Evolutionary conservation across 2,797 vertebrate genomes (phyloP).

Genomic region (Masticophis lateralis): DNA sequence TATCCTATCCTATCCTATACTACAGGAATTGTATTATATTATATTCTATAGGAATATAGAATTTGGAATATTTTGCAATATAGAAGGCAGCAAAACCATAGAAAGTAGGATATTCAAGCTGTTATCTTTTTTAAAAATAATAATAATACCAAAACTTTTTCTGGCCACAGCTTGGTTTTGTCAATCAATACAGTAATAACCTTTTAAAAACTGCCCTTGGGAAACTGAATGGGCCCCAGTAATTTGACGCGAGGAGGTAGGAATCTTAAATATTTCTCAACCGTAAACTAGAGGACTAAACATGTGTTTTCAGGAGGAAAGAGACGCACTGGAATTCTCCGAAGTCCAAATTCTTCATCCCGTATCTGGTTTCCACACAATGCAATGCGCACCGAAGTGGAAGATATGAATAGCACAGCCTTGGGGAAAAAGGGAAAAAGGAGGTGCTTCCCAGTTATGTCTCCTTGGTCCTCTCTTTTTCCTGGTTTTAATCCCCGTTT

Average conservation of each 20-base stretch:
- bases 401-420: background rate
- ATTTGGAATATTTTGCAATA: too few species aligned
- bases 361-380: background rate
- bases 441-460: background rate
- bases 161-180: background rate
- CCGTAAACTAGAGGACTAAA: background rate
- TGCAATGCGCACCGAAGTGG: background rate
- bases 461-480: too few species aligned
- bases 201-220: background rate
- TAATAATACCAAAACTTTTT: too few species aligned
- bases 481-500: background rate
- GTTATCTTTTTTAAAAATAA: too few species aligned
- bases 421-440: background rate
- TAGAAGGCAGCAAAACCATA: too few species aligned
- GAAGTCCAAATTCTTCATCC: background rate
- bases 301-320: slow-evolving; percentile 1
- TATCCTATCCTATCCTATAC: too few species aligned
- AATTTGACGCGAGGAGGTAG: background rate
- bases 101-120: background rate
- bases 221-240: background rate
- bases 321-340: background rate
- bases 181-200: background rate
- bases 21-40: too few species aligned
- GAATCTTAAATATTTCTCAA: background rate
- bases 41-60: too few species aligned